phyloP scores from a whole-genome alignment of 2,888 invertebrate genomes.

The Anodontia alba region DNA sequence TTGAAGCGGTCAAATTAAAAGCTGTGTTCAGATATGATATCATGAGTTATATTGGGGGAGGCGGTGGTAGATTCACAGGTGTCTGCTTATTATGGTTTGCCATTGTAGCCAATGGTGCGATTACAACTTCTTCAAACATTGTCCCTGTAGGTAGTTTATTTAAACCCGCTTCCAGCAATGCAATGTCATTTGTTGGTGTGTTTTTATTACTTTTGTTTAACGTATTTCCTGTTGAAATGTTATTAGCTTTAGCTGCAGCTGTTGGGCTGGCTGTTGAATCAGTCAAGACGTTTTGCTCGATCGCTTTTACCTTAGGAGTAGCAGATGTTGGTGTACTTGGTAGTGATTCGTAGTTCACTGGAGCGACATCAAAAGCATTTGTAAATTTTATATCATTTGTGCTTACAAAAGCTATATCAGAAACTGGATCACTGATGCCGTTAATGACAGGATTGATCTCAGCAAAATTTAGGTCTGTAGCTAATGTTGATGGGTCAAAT shows the following conservation, averaged over 20 bases:
- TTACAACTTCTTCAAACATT: background rate
- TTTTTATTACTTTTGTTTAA: background rate
- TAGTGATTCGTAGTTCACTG: background rate
- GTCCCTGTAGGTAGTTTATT: too few relatives aligned
- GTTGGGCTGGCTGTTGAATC: too few relatives aligned
- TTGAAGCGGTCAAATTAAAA: too few relatives aligned
- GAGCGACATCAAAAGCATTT: conserved; percentile 19
- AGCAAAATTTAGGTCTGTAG: conserved; percentile 44
- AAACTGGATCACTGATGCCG: conserved; percentile 38
- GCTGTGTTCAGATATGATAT: too few relatives aligned
- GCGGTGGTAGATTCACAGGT: background rate
- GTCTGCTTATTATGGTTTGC: background rate
- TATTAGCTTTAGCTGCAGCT: too few relatives aligned
- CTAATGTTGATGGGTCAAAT: conserved; percentile 52
- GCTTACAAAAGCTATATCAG: conserved; percentile 42
- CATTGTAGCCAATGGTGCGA: background rate
- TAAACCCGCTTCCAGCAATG: too few relatives aligned
- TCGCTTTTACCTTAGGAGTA: background rate
- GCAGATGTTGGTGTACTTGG: background rate
- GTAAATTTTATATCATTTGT: conserved; percentile 41
- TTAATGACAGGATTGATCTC: conserved; percentile 50
- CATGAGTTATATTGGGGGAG: conserved; percentile 6
- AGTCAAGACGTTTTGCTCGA: too few relatives aligned
- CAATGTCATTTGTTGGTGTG: background rate
- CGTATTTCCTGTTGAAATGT: background rate